Evolutionary conservation across 1,140 invertebrate genomes (phyloP).

Genomic region (Lepidostoma basale): DNA sequence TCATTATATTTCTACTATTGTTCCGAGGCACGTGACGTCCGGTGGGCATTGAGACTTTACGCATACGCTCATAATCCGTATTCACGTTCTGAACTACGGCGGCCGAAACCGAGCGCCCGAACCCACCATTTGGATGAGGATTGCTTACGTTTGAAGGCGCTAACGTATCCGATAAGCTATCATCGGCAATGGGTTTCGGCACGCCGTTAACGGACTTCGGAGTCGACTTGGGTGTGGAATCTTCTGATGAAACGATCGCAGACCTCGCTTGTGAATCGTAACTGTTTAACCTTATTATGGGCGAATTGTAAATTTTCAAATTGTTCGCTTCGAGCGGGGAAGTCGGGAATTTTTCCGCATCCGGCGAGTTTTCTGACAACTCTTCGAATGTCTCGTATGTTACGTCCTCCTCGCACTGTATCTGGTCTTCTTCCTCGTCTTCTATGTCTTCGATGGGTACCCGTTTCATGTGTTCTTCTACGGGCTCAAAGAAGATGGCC

Average conservation of each 20-base stretch:
- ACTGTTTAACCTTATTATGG: no score
- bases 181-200: conserved; percentile 4
- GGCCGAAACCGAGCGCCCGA: conserved; percentile 61
- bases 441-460: conserved; percentile 51
- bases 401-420: conserved; percentile 33
- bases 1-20: conserved; percentile 48
- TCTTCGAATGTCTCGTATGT: conserved; percentile 40
- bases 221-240: conserved; percentile 31
- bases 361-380: conserved; percentile 24
- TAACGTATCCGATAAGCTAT: not conserved
- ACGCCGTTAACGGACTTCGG: not conserved
- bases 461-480: conserved; percentile 77
- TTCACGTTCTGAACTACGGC: conserved; percentile 54
- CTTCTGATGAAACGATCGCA: conserved; percentile 22
- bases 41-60: conserved; percentile 54
- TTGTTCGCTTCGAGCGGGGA: not conserved
- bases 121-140: conserved; percentile 46
- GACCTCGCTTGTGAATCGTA: no score
- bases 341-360: not conserved
- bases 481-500: conserved; percentile 82
- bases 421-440: conserved; percentile 33
- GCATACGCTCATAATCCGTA: conserved; percentile 47
- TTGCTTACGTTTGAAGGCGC: not conserved
- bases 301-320: not conserved
- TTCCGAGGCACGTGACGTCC: conserved; percentile 25